Percentiles rank a stretch among this genome's conserved stretches.
Conservation (phyloP, 2,113 vertebrate genomes). For the Callithrix jacchus region DNA sequence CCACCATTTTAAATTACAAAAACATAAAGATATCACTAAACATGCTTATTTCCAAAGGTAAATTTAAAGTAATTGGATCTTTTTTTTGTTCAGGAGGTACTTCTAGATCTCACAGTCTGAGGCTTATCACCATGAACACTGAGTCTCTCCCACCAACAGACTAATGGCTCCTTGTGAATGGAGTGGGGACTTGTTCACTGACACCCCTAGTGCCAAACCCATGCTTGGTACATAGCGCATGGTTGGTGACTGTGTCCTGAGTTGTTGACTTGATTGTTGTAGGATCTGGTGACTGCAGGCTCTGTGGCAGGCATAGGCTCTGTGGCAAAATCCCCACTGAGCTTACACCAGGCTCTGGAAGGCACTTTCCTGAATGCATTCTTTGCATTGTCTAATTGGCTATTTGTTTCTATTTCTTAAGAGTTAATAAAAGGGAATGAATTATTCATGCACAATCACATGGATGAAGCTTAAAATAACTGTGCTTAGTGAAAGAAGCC, state of each 20-base stretch:
- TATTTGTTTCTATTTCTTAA: conserved; percentile 22
- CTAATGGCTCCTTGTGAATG: background rate
- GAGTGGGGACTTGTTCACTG: background rate
- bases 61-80: background rate
- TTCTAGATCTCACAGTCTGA: background rate
- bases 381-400: background rate
- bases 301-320: background rate
- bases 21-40: background rate
- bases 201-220: no score
- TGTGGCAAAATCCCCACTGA: background rate
- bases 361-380: background rate
- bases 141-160: background rate
- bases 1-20: background rate
- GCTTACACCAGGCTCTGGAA: background rate
- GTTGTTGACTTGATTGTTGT: background rate
- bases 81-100: background rate
- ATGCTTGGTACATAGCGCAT: accelerated
- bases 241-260: background rate
- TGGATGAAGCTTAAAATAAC: conserved; percentile 39
- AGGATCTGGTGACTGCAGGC: background rate
- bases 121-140: background rate
- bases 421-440: conserved; percentile 33
- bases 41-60: background rate
- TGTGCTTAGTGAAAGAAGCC: background rate
- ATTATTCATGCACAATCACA: background rate